Evolutionary conservation across 2,113 vertebrate genomes (phyloP), one percentile per base, ranked within the genome.

Genomic region (Mystacornis crossleyi): DNA sequence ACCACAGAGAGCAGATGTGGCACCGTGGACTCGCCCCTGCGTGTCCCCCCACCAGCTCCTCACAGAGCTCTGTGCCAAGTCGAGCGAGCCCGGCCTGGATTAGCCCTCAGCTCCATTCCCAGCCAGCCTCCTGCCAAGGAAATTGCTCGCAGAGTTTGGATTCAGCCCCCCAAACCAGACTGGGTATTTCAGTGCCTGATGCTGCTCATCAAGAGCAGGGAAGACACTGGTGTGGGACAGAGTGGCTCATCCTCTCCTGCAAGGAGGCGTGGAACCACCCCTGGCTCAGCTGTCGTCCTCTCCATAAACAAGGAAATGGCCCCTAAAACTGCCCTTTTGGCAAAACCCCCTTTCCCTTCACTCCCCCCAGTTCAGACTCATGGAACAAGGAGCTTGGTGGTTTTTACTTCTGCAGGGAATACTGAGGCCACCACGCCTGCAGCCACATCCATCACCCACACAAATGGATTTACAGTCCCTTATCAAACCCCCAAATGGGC

Each of bases 1-100:
- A 34, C 40, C 5, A 38, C 20, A 60, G 64, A 64, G 53, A 50
- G 55, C 55, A 85, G 74, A 58, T 9, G 54, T 19, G 64, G 71
- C 71, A 64, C 33, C 1, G 0, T 0, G 28, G 54, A 3, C 36
- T 42, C 17, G 8, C 19, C 14, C 18, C 18, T 20, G 14, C 0
- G 2, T 10, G 48, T 12, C 18, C 43, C 53, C 8, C 4, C 61
- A 54, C 6, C 67, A 72, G 43, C 43, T 51, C 57, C 57, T 60
- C 3, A 0, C 62, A n/a, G 28, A 47, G n/a, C 62, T 51, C 72
- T 1, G 1, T 14, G 50, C 24, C 15, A 50, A 0, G 1, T 14
- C 2, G 0, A 12, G 8, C 0, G 2, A 81, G 40, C 8, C 43
- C 91, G 78, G 89, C 24, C 86, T 45, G 79, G 36, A 15, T 6